Base-by-base conservation (phyloP, 1,140 invertebrate genomes). In the Drosophila chauvacae region DNA sequence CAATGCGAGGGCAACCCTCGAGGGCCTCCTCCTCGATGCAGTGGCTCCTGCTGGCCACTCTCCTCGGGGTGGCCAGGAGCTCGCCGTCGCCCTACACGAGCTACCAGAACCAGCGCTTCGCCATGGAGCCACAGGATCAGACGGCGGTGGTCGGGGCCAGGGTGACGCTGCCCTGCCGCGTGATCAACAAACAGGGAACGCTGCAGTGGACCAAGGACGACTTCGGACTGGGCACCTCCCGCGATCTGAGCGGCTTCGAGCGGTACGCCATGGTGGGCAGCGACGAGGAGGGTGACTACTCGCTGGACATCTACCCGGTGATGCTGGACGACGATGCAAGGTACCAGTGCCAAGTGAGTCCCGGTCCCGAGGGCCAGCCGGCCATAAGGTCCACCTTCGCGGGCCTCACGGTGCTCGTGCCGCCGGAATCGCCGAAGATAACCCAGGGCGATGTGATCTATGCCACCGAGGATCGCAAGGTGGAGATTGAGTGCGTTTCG, bases 161-260 rank as follows among this genome's bases (percentile, higher is more conserved):
- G 14, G 95, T 96, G 3, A 95, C 95, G 30, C 92, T 96, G 16
- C 96, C 96, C 18, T 96, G 96, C 92, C 93, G 95, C 23, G 96
- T 97, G 13, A 93, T 95, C 72, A 94, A 96, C 91, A 95, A 96
- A 90, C 94, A 94, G 74, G 96, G 96, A n/a, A 94, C 94, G 4
- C 94, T 97, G 26, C 96, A 97, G 90, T 97, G 96, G 96, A 97
- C 96, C 50, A 96, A 96, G 87, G 96, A 97, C 92, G 96, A 96
- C 77, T 97, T 97, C 80, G 96, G 96, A 0, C 93, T 97, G 55
- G 97, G 97, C 4, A 95, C 95, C 2, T 95, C 96, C 60, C 94
- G 97, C 28, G 95, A 96, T 76, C 94, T 97, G 58, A 95, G 95
- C 41, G 96, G 96, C 53, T 98, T 96, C 92, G 96, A 95, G 64